Base-by-base conservation (phyloP, 2,888 invertebrate genomes). In the Chloroclystis v-ata region DNA sequence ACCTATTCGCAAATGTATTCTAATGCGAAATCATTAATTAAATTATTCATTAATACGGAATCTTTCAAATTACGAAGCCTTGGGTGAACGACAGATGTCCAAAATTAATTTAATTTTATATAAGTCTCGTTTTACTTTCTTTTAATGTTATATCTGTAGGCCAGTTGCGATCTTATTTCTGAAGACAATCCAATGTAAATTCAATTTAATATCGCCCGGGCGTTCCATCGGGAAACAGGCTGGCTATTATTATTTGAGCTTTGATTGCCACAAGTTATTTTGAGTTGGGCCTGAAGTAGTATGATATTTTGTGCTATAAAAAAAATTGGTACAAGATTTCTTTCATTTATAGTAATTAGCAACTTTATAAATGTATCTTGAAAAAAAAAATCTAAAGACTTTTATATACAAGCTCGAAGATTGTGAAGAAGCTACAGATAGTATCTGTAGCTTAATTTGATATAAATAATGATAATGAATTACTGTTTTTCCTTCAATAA, bases 51-150 rank as follows among this genome's bases (percentile, higher is more conserved):
- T 78, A 78, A 77, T 75, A 68, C 70, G 53, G 60, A 76, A 77
- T 72, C 69, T 69, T 67, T 69, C 68, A 65, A 66, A 71, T 72
- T 61, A 67, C 65, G 65, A 65, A 65, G 56, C 55, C 51, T 50
- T 43, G 63, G 65, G 65, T 75, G 75, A 76, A 78, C 80, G 75
- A 78, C 82, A 82, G 82, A 82, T 83, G 82, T 82, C 80, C 78
- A 65, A 70, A 75, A 76, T 78, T 82, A 75, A 76, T 78, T 82
- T 78, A 78, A 83, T 80, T 80, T 80, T 75, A 82, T 75, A 74
- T 75, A 67, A 75, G 65, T 61, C 67, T 61, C 70, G 72, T 75
- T 72, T 71, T 63, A 75, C 68, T 77, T 75, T 79, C 78, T 80
- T 82, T 80, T 72, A 75, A 78, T 78, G 77, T 79, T 59, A 77